These are phyloP conservation scores for Paedocypris micromegethes DNA, from an alignment of 2,797 vertebrate genomes.

Conservation along the genomic window DNA sequence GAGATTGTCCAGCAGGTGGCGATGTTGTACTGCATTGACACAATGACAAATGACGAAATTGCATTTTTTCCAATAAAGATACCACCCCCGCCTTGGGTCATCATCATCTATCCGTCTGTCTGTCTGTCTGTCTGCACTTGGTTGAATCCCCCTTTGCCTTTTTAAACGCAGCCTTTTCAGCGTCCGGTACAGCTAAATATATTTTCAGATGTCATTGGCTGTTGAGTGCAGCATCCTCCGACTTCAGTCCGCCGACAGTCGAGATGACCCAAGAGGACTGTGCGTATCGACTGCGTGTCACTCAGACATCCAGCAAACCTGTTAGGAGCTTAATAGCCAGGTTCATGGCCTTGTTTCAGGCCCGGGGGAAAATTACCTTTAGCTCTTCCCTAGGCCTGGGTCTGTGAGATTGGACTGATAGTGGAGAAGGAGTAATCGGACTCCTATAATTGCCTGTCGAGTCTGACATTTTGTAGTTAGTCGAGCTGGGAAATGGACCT, in stretches of 20 bases:
- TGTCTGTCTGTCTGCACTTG: no score
- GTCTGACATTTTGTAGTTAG: slow-evolving; percentile 50
- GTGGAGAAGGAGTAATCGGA: slow-evolving; percentile 46
- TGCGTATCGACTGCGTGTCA: slow-evolving; percentile 43
- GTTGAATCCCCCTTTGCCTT: no score
- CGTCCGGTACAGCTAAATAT: no score
- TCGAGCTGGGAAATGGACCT: slow-evolving; percentile 43
- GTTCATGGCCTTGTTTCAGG: slow-evolving; percentile 44
- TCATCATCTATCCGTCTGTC: no score
- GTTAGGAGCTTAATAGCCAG: slow-evolving; percentile 46
- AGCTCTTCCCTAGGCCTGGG: slow-evolving; percentile 42
- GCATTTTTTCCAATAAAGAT: no score
- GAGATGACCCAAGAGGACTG: slow-evolving; percentile 40
- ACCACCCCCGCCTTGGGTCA: no score
- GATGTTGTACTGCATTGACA: slow-evolving; percentile 15
- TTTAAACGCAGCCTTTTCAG: no score
- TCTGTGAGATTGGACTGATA: slow-evolving; percentile 46
- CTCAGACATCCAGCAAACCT: slow-evolving; percentile 44
- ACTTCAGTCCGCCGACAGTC: slow-evolving; percentile 29
- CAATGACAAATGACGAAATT: neutral
- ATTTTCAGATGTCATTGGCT: slow-evolving; percentile 19
- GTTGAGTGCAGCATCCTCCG: slow-evolving; percentile 33
- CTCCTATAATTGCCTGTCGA: slow-evolving; percentile 51
- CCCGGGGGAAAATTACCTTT: slow-evolving; percentile 47
- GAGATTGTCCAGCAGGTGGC: slow-evolving; percentile 32